Evolutionary conservation across 1,140 invertebrate genomes (phyloP).

Genomic region (Caenorhabditis briggsae): DNA sequence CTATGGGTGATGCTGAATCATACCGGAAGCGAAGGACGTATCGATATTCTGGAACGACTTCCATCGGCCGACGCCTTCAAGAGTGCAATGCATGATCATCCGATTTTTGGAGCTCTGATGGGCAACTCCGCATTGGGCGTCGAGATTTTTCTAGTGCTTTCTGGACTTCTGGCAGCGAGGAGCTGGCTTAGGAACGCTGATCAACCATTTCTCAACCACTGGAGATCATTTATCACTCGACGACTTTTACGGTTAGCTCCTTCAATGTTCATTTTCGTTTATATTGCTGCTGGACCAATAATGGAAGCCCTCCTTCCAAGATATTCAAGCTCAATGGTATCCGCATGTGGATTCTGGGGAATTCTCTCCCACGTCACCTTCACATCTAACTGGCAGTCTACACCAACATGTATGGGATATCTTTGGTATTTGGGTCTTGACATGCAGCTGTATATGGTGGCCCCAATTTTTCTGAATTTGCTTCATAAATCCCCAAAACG

Average conservation of each 20-base stretch:
- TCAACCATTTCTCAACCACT: constrained; percentile 66
- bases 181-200: constrained; percentile 69
- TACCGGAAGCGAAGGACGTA: constrained; percentile 74
- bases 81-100: constrained; percentile 71
- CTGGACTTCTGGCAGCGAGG: constrained; percentile 72
- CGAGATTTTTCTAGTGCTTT: constrained; percentile 76
- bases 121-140: constrained; percentile 77
- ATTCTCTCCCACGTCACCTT: constrained; percentile 72
- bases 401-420: constrained; percentile 77
- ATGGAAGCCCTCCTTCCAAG: constrained; percentile 68
- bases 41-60: constrained; percentile 73
- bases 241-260: constrained; percentile 71
- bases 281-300: constrained; percentile 70
- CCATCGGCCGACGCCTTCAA: constrained; percentile 74
- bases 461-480: constrained; percentile 72
- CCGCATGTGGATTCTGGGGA: constrained; percentile 68
- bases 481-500: constrained; percentile 63
- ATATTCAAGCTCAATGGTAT: constrained; percentile 73
- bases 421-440: constrained; percentile 76
- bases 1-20: constrained; percentile 76
- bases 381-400: constrained; percentile 70
- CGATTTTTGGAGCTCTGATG: constrained; percentile 74
- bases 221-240: constrained; percentile 68
- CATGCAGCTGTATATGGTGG: constrained; percentile 75
- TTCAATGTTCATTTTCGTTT: constrained; percentile 70